These are phyloP conservation scores for Apus apus DNA, from an alignment of 2,113 vertebrate genomes.

Conservation along the genomic window DNA sequence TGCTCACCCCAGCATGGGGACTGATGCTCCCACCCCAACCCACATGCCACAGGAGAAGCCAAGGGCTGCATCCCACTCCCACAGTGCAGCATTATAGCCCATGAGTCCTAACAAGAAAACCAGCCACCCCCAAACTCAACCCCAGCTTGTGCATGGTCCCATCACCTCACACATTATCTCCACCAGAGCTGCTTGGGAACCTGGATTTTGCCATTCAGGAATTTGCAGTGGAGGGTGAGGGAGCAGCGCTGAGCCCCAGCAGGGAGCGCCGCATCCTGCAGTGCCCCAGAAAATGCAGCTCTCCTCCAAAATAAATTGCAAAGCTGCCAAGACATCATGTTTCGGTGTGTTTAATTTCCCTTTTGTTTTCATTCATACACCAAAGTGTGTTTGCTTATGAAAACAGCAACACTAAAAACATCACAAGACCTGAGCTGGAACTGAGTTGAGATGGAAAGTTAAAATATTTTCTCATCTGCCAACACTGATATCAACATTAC, in stretches of 20 bases:
- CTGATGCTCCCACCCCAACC: background rate
- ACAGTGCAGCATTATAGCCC: background rate
- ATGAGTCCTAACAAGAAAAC: background rate
- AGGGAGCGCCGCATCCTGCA: background rate
- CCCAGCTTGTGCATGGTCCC: background rate
- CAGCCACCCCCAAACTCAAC: background rate
- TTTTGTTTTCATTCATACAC: background rate
- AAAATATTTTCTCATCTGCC: background rate
- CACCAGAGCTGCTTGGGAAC: background rate
- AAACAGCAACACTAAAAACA: background rate
- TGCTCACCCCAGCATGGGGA: fast-evolving
- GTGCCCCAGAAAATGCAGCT: background rate
- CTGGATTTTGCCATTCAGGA: background rate
- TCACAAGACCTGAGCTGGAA: background rate
- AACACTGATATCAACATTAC: background rate
- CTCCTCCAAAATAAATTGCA: background rate
- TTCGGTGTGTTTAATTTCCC: background rate
- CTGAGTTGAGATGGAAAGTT: background rate
- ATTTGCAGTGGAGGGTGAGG: background rate
- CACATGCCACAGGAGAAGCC: background rate
- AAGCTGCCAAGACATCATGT: background rate
- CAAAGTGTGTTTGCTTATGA: background rate
- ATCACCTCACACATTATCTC: background rate
- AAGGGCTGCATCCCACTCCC: background rate
- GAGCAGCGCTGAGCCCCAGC: background rate